Percentiles rank a stretch among this genome's conserved stretches.
Conservation (phyloP, 2,113 vertebrate genomes). For the Eira barbara region DNA sequence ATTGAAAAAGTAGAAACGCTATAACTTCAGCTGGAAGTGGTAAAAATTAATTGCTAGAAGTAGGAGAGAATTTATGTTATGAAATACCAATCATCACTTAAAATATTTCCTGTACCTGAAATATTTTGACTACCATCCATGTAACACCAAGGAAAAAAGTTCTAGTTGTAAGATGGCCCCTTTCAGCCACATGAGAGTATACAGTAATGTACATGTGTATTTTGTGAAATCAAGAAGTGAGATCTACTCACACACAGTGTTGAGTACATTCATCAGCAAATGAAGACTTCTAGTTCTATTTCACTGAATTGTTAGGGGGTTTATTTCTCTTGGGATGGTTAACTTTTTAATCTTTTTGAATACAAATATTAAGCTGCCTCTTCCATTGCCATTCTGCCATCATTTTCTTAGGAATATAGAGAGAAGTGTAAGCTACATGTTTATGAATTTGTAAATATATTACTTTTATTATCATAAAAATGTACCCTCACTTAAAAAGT, state of each 20-base stretch:
- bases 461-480: neutral
- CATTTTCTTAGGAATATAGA: neutral
- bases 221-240: conserved; percentile 16
- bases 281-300: neutral
- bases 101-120: neutral
- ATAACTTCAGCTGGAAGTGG: neutral
- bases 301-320: neutral
- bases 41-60: neutral
- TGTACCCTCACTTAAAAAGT: neutral
- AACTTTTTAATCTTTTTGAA: neutral
- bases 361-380: neutral
- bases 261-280: conserved; percentile 16
- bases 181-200: neutral
- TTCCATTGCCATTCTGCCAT: neutral
- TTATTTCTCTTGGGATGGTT: neutral
- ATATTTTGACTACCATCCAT: neutral
- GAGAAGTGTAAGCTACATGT: neutral
- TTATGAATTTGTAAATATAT: neutral
- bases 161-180: neutral
- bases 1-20: neutral
- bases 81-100: neutral
- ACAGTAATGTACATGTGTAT: neutral
- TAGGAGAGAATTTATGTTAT: neutral
- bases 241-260: neutral
- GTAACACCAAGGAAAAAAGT: neutral